Base-by-base conservation (phyloP, 2,888 invertebrate species). In the Noctua comes region DNA sequence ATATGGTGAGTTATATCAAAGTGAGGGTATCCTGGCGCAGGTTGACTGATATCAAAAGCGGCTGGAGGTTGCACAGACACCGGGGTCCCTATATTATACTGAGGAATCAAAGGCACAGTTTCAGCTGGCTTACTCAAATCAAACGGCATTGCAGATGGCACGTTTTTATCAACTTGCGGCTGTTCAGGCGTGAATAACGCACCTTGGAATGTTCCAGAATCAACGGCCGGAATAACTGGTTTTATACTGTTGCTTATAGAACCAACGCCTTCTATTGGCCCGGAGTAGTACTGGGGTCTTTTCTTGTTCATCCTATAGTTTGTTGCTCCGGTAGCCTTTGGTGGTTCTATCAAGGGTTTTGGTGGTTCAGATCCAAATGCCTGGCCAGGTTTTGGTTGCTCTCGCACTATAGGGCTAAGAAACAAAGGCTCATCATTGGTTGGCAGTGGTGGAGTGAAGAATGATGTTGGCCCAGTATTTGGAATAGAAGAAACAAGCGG, bases 221-320 rank as follows among this genome's bases (percentile, higher is more conserved):
- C 91, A 16, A 92, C 87, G 40, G 93, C 87, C 65, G 93, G 90
- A 76, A 96, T 87, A 18, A 93, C 84, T 54, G 96, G 96, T 86
- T 95, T 96, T 0, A 94, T 86, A 87, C 94, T 95, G 85, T 95
- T 96, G 80, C 95, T 96, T 59, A 96, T 95, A 86, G 92, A 90
- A 64, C 96, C 96, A 40, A 96, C 86, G 4, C 96, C 96, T 90
- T 95, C 96, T 31, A 97, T 96, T 7, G 97, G 97, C 5, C 97
- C 97, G 0, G 97, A 93, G 85, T 97, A 97, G 88, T 97, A 97
- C 77, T 97, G 96, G 0, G 96, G 96, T 73, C 93, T 91, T 87
- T 95, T 97, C 77, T 96, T 96, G 3, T 91, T 92, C 94, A 97
- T 93, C 82, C 97, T 94, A 77, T 92, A 96, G 83, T 93, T 96